Evolutionary conservation across 2,797 vertebrate species (phyloP).

Genomic region (Sorex maritimensis): DNA sequence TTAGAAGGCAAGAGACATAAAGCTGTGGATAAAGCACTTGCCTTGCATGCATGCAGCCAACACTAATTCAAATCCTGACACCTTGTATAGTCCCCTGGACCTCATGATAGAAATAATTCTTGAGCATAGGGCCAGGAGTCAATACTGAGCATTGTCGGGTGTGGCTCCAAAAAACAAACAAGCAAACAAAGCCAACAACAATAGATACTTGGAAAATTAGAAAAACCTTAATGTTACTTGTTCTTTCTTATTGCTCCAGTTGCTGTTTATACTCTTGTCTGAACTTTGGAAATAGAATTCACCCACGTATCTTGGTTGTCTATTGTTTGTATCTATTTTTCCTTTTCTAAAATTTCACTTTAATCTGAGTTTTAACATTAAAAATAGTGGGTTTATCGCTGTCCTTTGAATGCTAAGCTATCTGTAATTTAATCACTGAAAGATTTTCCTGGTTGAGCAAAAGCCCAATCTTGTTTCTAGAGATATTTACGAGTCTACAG

Average conservation of each 20-base stretch:
- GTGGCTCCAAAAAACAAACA: too few species aligned
- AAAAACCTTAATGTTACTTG: background rate
- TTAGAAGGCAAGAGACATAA: too few species aligned
- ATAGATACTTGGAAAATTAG: conserved; percentile 16
- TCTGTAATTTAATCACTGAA: conserved; percentile 37
- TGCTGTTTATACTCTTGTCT: background rate
- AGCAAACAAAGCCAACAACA: too few species aligned
- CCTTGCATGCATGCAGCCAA: too few species aligned
- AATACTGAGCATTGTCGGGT: too few species aligned
- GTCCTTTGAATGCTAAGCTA: background rate
- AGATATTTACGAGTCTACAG: background rate
- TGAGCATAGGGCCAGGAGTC: too few species aligned
- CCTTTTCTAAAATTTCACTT: conserved; percentile 41
- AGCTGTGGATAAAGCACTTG: too few species aligned
- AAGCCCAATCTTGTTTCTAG: conserved; percentile 36
- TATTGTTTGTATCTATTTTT: conserved; percentile 25
- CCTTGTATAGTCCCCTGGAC: too few species aligned
- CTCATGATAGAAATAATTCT: too few species aligned
- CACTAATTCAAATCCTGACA: too few species aligned
- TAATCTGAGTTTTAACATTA: conserved; percentile 45
- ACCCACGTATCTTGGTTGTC: background rate
- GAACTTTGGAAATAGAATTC: background rate
- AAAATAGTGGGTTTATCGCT: background rate
- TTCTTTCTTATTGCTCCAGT: background rate
- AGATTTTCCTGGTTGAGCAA: conserved; percentile 24